Conservation (phyloP, 2,888 invertebrate species). For the Himalopsyche kuldschensis region DNA sequence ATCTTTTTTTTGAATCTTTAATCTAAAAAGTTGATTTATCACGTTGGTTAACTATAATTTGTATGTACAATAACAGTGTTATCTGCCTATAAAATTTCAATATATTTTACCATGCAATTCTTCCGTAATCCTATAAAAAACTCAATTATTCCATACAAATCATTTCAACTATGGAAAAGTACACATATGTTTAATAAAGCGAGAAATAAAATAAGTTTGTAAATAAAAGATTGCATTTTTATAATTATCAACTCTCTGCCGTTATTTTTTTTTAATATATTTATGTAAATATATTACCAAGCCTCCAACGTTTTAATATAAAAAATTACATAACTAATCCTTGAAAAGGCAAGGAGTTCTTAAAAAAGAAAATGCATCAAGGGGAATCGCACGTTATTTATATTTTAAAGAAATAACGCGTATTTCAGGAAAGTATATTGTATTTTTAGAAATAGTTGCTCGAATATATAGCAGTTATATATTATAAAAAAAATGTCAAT, state of each 20-base stretch:
- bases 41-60: slow-evolving; percentile 28
- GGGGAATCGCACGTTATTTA: neutral
- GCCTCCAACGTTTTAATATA: neutral
- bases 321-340: neutral
- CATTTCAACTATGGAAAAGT: neutral
- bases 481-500: neutral
- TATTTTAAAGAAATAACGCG: neutral
- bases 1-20: neutral
- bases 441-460: neutral
- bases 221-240: neutral
- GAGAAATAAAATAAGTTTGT: neutral
- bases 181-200: neutral
- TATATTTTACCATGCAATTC: slow-evolving; percentile 18
- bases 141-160: slow-evolving; percentile 1
- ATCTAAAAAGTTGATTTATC: slow-evolving; percentile 14
- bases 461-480: neutral
- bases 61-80: slow-evolving; percentile 27
- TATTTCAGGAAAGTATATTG: neutral
- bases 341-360: neutral
- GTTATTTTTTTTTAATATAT: neutral
- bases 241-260: neutral
- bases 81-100: slow-evolving; percentile 6
- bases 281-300: neutral
- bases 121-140: slow-evolving; percentile 8
- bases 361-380: neutral